A percentile compares a stretch with the other conserved stretches of the same genome.
phyloP scores from a whole-genome alignment of 2,113 vertebrate genomes.

The Columba livia region DNA sequence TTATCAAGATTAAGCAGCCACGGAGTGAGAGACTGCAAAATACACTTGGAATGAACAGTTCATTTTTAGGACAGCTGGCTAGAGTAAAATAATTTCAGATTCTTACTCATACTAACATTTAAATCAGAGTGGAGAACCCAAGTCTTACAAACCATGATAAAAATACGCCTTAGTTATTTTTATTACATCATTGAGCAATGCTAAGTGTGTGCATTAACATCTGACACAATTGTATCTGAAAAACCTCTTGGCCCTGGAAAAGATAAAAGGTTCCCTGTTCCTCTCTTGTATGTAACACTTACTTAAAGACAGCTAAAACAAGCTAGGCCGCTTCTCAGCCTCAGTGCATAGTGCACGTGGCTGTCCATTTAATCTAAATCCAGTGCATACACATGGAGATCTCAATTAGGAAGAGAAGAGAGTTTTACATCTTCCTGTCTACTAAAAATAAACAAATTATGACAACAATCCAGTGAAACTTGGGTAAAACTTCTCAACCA shows the following conservation, averaged over 20 bases:
- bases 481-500: neutral
- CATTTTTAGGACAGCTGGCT: neutral
- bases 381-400: neutral
- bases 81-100: neutral
- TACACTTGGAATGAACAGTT: neutral
- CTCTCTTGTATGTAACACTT: neutral
- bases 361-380: neutral
- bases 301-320: neutral
- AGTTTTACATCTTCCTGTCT: neutral
- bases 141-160: neutral
- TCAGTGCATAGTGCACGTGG: neutral
- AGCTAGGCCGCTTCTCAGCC: neutral
- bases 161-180: neutral
- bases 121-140: neutral
- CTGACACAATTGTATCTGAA: neutral
- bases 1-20: neutral
- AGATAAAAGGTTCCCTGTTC: neutral
- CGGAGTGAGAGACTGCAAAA: neutral
- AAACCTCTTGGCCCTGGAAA: neutral
- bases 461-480: neutral
- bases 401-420: neutral
- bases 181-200: neutral
- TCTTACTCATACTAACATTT: neutral
- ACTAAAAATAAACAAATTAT: neutral
- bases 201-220: neutral